These are phyloP conservation scores for Todus mexicanus DNA, from an alignment of 2,797 vertebrate species.

Conservation along the genomic window DNA sequence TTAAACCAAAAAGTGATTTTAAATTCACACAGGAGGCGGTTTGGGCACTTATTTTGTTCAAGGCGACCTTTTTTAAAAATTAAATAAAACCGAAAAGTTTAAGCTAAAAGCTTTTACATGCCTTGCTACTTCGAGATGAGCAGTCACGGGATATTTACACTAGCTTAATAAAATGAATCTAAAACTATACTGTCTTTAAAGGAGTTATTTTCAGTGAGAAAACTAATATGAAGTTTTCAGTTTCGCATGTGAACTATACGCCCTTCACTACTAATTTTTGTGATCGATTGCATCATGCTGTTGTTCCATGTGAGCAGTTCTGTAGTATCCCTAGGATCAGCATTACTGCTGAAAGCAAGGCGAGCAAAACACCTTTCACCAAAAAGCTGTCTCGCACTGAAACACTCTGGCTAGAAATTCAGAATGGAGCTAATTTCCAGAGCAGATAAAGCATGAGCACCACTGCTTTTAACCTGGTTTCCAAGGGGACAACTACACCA, in stretches of 20 bases:
- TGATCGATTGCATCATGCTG: neutral
- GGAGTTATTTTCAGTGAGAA: neutral
- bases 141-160: neutral
- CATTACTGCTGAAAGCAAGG: neutral
- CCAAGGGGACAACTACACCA: neutral
- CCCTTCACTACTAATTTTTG: neutral
- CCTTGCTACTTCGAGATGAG: neutral
- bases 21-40: neutral
- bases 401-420: neutral
- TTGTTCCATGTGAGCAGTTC: neutral
- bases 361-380: neutral
- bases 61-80: neutral
- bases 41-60: neutral
- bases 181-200: neutral
- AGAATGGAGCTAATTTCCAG: neutral
- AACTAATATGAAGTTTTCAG: neutral
- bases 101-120: neutral
- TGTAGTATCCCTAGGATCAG: neutral
- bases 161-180: neutral
- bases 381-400: neutral
- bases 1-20: neutral
- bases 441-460: neutral
- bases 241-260: neutral
- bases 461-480: neutral
- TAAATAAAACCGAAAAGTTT: neutral